A percentile compares a stretch with the other conserved stretches of the same genome.
These are phyloP conservation scores for Stenichneumon culpator DNA, from an alignment of 2,888 invertebrate genomes.

Conservation along the genomic window DNA sequence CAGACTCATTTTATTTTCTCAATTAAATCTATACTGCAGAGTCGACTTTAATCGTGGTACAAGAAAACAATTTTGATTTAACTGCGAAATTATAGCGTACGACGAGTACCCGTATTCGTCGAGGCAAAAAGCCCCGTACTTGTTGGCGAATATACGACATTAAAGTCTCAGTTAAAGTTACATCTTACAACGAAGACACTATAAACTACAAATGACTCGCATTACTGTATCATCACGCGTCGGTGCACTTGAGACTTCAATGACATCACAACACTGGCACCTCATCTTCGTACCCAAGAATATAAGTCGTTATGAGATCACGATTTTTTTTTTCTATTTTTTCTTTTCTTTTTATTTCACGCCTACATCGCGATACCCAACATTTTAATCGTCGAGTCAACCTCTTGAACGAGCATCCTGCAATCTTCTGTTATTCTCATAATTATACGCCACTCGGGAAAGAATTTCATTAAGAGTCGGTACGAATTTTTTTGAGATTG, in stretches of 20 bases:
- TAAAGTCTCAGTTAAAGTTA: constrained; percentile 40
- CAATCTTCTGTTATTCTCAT: constrained; percentile 16
- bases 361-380: background rate
- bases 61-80: background rate
- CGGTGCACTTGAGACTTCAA: constrained; percentile 43
- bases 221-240: constrained; percentile 35
- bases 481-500: background rate
- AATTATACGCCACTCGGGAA: background rate
- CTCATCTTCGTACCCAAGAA: constrained; percentile 38
- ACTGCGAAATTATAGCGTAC: background rate
- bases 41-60: background rate
- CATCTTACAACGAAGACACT: constrained; percentile 22
- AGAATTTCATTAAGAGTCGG: background rate
- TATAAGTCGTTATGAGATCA: constrained; percentile 61
- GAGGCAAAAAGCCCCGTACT: background rate
- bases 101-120: background rate
- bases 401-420: constrained; percentile 25
- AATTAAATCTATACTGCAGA: background rate
- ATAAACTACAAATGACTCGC: constrained; percentile 59
- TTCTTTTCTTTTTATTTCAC: constrained; percentile 14
- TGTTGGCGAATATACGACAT: constrained; percentile 8
- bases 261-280: constrained; percentile 60
- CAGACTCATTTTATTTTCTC: background rate
- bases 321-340: constrained; percentile 1
- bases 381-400: constrained; percentile 30